Evolutionary conservation across 2,888 invertebrate genomes (phyloP).

Genomic region (Rhabditoides inermis): DNA sequence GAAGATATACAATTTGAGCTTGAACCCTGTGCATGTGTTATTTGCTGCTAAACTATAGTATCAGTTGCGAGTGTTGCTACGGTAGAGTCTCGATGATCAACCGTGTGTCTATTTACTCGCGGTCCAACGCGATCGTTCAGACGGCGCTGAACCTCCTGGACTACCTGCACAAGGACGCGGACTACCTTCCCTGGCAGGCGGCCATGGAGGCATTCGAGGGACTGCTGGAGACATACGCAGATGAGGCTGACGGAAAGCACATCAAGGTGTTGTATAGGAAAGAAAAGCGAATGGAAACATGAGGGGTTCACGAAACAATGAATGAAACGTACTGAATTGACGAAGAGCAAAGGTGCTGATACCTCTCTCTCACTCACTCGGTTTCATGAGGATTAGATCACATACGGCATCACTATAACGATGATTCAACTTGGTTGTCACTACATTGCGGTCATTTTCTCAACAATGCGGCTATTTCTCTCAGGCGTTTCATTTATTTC

Average conservation of each 20-base stretch:
- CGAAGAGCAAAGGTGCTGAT: too few species aligned
- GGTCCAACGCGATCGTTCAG: slow-evolving; percentile 1
- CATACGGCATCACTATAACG: too few species aligned
- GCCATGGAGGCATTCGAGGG: slow-evolving; percentile 4
- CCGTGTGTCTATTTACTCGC: background rate
- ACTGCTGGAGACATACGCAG: background rate
- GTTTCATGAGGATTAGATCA: too few species aligned
- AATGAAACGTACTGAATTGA: too few species aligned
- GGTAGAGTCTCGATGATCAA: background rate
- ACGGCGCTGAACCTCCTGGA: slow-evolving; percentile 24
- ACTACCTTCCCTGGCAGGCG: slow-evolving; percentile 7
- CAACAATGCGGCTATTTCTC: too few species aligned
- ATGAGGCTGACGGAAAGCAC: background rate
- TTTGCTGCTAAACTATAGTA: slow-evolving; percentile 2
- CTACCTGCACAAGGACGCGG: slow-evolving; percentile 23
- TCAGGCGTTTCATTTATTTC: too few species aligned
- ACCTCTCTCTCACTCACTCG: too few species aligned
- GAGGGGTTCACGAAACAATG: too few species aligned
- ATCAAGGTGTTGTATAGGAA: too few species aligned
- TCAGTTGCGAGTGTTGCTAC: background rate
- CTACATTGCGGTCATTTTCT: too few species aligned
- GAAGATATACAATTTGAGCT: background rate
- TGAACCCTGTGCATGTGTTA: background rate
- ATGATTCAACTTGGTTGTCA: too few species aligned
- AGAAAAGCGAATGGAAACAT: too few species aligned